A percentile compares a stretch with the other conserved stretches of the same genome.
Evolutionary conservation across 1,140 invertebrate species (phyloP).

Genomic region (Carposina sasakii): DNA sequence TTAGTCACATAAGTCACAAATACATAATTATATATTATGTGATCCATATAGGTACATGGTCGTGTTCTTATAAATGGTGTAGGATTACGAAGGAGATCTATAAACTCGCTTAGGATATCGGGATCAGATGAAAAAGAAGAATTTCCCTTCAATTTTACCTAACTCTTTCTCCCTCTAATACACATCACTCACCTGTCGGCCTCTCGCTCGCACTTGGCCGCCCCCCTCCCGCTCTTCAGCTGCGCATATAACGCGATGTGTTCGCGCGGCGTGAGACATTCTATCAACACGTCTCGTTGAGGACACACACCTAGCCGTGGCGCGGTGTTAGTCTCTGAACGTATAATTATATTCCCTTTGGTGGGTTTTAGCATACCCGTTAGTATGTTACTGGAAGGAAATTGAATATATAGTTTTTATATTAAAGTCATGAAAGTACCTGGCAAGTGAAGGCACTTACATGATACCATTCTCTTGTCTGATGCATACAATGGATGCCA

Average conservation of each 20-base stretch:
- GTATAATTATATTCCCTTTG: conserved; percentile 70
- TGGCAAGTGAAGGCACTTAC: no score
- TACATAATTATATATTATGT: no score
- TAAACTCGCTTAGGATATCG: no score
- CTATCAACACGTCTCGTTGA: conserved; percentile 88
- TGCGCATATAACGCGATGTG: conserved; percentile 86
- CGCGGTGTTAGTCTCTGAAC: conserved; percentile 27
- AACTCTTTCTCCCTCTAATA: background rate
- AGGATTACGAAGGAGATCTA: no score
- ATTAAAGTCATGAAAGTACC: no score
- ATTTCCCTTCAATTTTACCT: background rate
- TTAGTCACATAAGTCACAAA: no score
- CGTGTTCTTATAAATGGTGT: no score
- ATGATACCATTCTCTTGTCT: no score
- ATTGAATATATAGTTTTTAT: no score
- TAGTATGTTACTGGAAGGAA: conserved; percentile 73
- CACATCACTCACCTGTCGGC: conserved; percentile 62
- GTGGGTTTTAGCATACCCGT: conserved; percentile 77
- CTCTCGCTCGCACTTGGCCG: conserved; percentile 44
- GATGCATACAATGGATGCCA: no score
- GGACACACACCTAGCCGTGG: conserved; percentile 83
- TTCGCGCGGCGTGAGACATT: conserved; percentile 84
- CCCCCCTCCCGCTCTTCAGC: conserved; percentile 75
- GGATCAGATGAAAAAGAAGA: no score
- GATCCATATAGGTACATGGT: no score